phyloP scores from a whole-genome alignment of 2,888 invertebrate genomes.

The Tyria jacobaeae region DNA sequence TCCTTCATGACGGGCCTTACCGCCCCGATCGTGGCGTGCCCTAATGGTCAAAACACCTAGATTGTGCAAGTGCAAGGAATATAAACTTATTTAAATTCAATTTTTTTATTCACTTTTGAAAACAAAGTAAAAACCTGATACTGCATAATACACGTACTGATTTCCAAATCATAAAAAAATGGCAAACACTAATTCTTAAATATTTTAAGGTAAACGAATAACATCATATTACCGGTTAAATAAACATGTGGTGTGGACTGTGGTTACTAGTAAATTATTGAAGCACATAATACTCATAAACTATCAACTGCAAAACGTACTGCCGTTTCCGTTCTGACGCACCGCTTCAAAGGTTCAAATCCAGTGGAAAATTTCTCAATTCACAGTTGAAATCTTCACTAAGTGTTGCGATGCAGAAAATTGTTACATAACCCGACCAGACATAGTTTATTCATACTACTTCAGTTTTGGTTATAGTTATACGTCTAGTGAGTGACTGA shows the following conservation, averaged over 20 bases:
- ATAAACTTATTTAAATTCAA: too few species aligned
- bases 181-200: too few species aligned
- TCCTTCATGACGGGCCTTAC: too few species aligned
- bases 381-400: conserved; percentile 65
- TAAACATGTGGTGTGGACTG: neutral
- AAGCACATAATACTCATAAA: neutral
- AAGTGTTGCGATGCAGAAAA: conserved; percentile 69
- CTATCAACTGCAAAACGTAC: conserved; percentile 9
- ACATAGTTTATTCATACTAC: neutral
- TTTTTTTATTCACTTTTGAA: too few species aligned
- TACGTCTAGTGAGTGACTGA: too few species aligned
- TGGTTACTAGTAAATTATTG: neutral
- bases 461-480: too few species aligned
- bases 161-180: too few species aligned
- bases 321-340: conserved; percentile 27
- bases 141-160: too few species aligned
- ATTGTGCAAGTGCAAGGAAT: too few species aligned
- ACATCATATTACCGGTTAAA: neutral
- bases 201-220: neutral
- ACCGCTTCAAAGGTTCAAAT: conserved; percentile 39
- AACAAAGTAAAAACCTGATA: too few species aligned
- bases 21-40: too few species aligned
- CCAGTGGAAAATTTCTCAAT: conserved; percentile 53
- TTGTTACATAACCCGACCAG: conserved; percentile 47
- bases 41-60: too few species aligned